Conservation (phyloP, 2,113 vertebrate species). For the Hepsetus odoe region DNA sequence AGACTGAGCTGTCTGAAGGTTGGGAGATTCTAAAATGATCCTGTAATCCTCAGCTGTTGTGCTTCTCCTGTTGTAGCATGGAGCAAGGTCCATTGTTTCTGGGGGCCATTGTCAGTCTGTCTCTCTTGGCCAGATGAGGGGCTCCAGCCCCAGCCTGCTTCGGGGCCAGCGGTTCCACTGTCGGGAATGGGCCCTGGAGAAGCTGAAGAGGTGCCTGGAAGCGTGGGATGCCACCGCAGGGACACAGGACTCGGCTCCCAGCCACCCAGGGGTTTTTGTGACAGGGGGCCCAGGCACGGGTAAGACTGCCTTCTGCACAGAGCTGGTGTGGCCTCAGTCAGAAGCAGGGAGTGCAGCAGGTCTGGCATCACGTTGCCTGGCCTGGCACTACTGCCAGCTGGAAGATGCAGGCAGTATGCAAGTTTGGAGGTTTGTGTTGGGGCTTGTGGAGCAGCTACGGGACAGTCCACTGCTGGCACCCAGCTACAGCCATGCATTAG, state of each 20-base stretch:
- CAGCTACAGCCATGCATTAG: slow-evolving; percentile 64
- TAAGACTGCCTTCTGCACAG: slow-evolving; percentile 77
- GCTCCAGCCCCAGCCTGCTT: slow-evolving; percentile 67
- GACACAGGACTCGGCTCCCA: background rate
- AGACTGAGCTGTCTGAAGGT: background rate
- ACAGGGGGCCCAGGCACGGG: slow-evolving; percentile 77
- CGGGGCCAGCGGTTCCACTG: slow-evolving; percentile 78
- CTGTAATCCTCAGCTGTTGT: slow-evolving; percentile 7
- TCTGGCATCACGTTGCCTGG: slow-evolving; percentile 74
- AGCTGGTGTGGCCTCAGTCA: slow-evolving; percentile 76
- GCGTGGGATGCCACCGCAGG: slow-evolving; percentile 49
- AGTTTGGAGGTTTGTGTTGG: slow-evolving; percentile 73
- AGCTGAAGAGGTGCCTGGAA: slow-evolving; percentile 75
- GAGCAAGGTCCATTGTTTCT: slow-evolving; percentile 43
- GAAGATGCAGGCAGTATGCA: slow-evolving; percentile 71
- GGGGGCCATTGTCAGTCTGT: slow-evolving; percentile 31
- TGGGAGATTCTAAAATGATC: background rate
- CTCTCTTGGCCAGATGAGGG: slow-evolving; percentile 65
- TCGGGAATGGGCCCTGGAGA: slow-evolving; percentile 82
- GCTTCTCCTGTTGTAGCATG: slow-evolving; percentile 57
- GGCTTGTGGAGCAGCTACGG: slow-evolving; percentile 77
- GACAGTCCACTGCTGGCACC: slow-evolving; percentile 67
- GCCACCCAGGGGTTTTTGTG: slow-evolving; percentile 71
- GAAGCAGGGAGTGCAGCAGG: slow-evolving; percentile 58
- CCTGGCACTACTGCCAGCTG: slow-evolving; percentile 78